Evolutionary conservation across 2,888 invertebrate genomes (phyloP), one percentile per base, ranked within the genome.

Genomic region (Mythimna impura): DNA sequence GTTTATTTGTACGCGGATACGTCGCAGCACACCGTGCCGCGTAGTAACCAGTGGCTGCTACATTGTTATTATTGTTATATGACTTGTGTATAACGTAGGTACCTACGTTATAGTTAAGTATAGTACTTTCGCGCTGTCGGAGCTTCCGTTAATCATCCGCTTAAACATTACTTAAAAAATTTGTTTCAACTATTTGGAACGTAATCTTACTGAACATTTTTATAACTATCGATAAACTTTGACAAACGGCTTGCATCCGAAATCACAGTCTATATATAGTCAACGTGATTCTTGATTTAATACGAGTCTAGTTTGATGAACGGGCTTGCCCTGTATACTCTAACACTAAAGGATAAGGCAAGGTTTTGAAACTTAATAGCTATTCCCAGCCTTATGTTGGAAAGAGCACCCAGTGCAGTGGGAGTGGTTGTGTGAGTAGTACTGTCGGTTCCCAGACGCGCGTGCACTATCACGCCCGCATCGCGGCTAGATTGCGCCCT

Each of bases 391-490:
- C 17, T 22, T 57, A 5, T 22, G 43, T 25, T 9, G 7, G 22
- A 57, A 43, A 47, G 20, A 30, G 4, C 7, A 43, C 25, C 10
- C 50, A 55, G 17, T 25, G 25, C 36, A 40, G 57, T 17, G 14
- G 12, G 22, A n/a, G 20, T 50, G 40, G 50, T 30, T 2, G 36
- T 12, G 25, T 17, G 36, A 22, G 34, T 10, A 36, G 58, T 34
- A 36, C 34, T n/a, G 6, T n/a, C 60, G 72, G 68, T 83, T 85
- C 86, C 84, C 85, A 87, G 85, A 82, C 86, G 85, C 76, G 80
- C 87, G 85, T 85, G 88, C 87, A 76, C 63, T 86, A 87, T 87
- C 86, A 71, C 68, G 43, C 64, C 71, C 74, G 61, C 82, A 86
- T 85, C 86, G 69, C 76, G 40, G 65, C 71, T 80, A 71, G 80